A percentile compares a stretch with the other conserved stretches of the same genome.
Conservation (phyloP, 1,140 invertebrate species). For the Dreissena polymorpha region DNA sequence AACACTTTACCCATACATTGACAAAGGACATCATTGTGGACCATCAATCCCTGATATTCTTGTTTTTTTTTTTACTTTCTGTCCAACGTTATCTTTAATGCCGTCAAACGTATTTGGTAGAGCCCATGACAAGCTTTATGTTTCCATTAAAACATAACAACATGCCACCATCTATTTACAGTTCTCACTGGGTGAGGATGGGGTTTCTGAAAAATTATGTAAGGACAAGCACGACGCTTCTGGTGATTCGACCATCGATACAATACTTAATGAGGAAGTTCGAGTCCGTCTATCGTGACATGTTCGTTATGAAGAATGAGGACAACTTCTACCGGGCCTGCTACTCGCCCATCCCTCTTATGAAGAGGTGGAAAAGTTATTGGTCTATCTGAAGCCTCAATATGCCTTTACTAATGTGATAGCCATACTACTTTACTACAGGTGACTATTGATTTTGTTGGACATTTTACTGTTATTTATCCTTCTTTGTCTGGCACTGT, state of each 20-base stretch:
- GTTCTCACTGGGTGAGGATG: constrained; percentile 35
- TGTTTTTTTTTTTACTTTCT: too few relatives aligned
- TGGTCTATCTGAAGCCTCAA: constrained; percentile 73
- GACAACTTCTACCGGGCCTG: constrained; percentile 70
- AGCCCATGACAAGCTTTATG: too few relatives aligned
- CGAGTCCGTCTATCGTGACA: constrained; percentile 37
- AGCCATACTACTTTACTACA: constrained; percentile 57
- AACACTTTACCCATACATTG: too few relatives aligned
- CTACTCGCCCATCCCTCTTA: constrained; percentile 78
- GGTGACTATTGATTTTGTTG: too few relatives aligned
- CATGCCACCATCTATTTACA: too few relatives aligned
- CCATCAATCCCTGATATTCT: too few relatives aligned
- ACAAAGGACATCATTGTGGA: too few relatives aligned
- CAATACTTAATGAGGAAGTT: constrained; percentile 76
- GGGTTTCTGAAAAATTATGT: background rate
- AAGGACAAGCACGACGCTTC: constrained; percentile 47
- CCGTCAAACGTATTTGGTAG: too few relatives aligned
- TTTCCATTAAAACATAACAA: too few relatives aligned
- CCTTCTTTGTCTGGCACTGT: too few relatives aligned
- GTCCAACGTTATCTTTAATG: too few relatives aligned
- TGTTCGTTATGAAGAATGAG: constrained; percentile 53
- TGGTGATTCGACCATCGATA: constrained; percentile 73
- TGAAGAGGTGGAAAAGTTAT: constrained; percentile 73
- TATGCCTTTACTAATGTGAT: constrained; percentile 73
- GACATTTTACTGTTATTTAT: too few relatives aligned